Conservation (phyloP, 1,140 invertebrate species). For the Metopolophium dirhodum region DNA sequence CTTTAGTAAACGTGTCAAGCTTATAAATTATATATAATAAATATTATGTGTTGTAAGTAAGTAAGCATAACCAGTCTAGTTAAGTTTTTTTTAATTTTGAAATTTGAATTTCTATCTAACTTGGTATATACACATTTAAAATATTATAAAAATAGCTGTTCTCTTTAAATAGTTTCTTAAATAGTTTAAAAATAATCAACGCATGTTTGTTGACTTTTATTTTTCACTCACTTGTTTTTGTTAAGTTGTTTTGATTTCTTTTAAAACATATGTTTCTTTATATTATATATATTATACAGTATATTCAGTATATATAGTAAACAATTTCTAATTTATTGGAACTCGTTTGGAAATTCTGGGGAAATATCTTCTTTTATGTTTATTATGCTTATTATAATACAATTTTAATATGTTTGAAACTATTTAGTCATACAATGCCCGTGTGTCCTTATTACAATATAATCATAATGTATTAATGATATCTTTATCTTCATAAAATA, state of each 20-base stretch:
- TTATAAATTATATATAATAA: background rate
- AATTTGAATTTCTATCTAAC: background rate
- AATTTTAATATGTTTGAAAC: background rate
- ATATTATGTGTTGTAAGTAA: background rate
- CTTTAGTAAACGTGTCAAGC: background rate
- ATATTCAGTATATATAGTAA: background rate
- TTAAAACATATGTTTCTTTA: background rate
- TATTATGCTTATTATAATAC: background rate
- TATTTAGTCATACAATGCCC: background rate
- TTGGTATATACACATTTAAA: background rate
- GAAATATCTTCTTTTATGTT: background rate
- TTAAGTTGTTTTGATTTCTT: background rate
- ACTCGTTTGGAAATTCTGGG: background rate
- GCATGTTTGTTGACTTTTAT: background rate
- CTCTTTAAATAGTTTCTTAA: background rate
- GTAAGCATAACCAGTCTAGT: background rate
- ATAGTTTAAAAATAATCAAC: background rate
- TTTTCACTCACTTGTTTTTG: background rate
- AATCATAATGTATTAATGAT: background rate
- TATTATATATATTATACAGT: too few relatives aligned
- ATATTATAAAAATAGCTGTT: background rate
- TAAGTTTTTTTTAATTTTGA: background rate
- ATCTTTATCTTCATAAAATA: background rate
- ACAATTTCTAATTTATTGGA: background rate
- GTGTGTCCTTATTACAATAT: background rate